Percentiles rank a stretch among this genome's conserved stretches.
Conservation (phyloP, 2,797 vertebrate genomes). For the Tokudaia muenninki region DNA sequence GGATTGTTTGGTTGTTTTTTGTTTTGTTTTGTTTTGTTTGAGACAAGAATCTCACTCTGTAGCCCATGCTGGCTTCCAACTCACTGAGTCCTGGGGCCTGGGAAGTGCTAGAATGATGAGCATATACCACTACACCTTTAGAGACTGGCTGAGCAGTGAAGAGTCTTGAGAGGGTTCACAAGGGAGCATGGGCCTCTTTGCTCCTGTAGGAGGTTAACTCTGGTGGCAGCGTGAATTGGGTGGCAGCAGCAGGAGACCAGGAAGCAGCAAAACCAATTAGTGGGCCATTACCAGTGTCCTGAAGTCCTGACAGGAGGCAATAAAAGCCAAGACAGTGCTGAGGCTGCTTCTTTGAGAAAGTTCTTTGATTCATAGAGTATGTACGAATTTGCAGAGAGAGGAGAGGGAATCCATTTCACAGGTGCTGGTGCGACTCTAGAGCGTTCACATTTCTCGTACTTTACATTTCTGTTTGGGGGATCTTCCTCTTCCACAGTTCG, state of each 20-base stretch:
- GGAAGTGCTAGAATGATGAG: background rate
- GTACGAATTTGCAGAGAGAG: background rate
- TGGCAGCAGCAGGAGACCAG: constrained; percentile 28
- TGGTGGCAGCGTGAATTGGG: background rate
- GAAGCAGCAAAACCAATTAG: constrained; percentile 62
- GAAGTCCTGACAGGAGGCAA: constrained; percentile 24
- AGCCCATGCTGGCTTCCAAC: background rate
- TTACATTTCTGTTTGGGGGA: background rate
- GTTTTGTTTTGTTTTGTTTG: background rate
- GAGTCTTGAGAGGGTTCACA: background rate
- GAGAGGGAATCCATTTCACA: background rate
- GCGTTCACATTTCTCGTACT: background rate
- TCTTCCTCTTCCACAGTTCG: background rate
- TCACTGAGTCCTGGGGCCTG: background rate
- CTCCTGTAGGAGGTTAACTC: background rate
- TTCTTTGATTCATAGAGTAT: constrained; percentile 48
- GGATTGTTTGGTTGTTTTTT: background rate
- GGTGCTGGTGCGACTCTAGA: background rate
- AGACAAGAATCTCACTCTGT: background rate
- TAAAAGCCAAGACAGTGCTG: background rate
- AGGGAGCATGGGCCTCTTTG: background rate
- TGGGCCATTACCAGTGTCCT: background rate
- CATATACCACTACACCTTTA: background rate
- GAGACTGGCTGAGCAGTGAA: background rate
- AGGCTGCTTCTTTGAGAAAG: background rate